Evolutionary conservation across 2,888 invertebrate genomes (phyloP).

Genomic region (Euzetes globulus): DNA sequence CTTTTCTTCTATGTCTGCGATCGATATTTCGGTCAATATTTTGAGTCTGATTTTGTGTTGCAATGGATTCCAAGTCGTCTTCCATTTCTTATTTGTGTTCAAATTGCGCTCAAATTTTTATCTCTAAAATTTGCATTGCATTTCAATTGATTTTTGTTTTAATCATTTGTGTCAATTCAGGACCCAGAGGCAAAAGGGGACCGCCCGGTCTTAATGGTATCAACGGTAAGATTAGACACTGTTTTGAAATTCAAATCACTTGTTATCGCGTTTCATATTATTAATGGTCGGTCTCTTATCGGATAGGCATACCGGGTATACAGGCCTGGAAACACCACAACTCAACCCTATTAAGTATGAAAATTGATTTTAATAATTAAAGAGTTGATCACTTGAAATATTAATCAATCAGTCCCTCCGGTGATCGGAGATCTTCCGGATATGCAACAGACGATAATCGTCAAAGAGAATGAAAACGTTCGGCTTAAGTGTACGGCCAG

Average conservation of each 20-base stretch:
- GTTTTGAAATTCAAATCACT: background rate
- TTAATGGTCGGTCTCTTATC: background rate
- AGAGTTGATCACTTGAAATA: background rate
- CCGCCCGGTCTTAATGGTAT: conserved; percentile 33
- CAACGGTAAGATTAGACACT: conserved; percentile 3
- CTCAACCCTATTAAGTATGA: conserved; percentile 20
- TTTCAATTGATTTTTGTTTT: background rate
- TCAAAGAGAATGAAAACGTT: conserved; percentile 56
- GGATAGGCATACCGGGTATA: conserved; percentile 65
- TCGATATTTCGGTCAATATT: conserved; percentile 26
- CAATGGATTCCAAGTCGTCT: conserved; percentile 23
- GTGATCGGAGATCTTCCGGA: conserved; percentile 23
- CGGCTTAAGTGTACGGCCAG: conserved; percentile 71
- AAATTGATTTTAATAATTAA: conserved; percentile 42
- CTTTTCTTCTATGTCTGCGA: conserved; percentile 1
- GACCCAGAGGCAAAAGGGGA: conserved; percentile 29
- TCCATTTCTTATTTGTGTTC: conserved; percentile 17
- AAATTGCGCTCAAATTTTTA: background rate
- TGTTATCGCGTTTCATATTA: background rate
- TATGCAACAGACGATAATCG: conserved; percentile 26
- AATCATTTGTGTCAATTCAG: background rate
- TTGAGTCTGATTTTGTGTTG: conserved; percentile 14
- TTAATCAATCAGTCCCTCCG: conserved; percentile 27
- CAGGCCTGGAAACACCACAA: conserved; percentile 58
- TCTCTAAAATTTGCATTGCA: background rate